Base-by-base conservation (phyloP, 2,797 vertebrate genomes). In the Myripristis murdjan region DNA sequence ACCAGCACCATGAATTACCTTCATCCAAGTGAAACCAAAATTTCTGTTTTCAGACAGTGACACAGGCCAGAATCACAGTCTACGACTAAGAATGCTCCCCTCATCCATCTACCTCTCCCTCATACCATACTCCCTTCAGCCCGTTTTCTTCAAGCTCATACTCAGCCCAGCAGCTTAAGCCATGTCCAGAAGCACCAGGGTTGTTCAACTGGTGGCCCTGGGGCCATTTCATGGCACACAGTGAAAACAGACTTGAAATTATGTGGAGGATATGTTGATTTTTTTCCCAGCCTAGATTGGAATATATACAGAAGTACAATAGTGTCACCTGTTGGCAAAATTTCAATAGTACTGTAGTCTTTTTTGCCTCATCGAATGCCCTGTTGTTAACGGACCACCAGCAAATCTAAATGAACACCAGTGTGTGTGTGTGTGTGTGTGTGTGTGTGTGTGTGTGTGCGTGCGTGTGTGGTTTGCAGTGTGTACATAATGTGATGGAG, bases 21-120 rank as follows among this genome's bases (percentile, higher is more conserved):
- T 64, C n/a, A 58, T 66, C 31, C 44, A 63, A 46, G 0, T 58
- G 33, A 73, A 61, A 65, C 33, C 55, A 54, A 75, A 63, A 14
- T 33, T 24, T 44, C 46, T 11, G 43, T 63, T 48, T 53, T 70
- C 58, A 73, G 41, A 18, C 26, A 43, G 23, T 18, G 41, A 46
- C 39, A 26, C 14, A 44, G 35, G 23, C 6, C n/a, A 59, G 46
- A 69, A 15, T 59, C 65, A 44, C 15, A 58, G 52, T 22, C 18
- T 54, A 51, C 33, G 43, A 53, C 49, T 43, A 6, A 16, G 1
- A 57, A 18, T 43, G 4, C 20, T 66, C 51, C 7, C 4, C 73
- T 23, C 43, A 46, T 53, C 33, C 33, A 9, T 48, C 59, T 35
- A 47, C 35, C 12, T 53, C 16, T 16, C 48, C 23, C 37, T 62